Conservation (phyloP, 2,113 vertebrate species). For the Protomyctophum bolini region DNA sequence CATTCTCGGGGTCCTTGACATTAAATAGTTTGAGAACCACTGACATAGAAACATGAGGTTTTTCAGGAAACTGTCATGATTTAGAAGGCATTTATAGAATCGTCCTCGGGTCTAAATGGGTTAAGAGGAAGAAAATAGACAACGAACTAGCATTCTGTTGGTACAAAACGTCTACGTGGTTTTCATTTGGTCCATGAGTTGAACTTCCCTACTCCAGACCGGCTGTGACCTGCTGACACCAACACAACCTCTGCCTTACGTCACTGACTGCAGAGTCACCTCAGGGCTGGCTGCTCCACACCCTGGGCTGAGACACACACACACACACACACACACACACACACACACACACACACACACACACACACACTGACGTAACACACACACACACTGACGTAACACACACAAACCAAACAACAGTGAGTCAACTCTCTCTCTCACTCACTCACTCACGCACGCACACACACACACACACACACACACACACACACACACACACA, state of each 20-base stretch:
- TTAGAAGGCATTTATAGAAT: too few relatives aligned
- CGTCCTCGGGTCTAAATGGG: too few relatives aligned
- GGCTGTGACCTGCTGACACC: conserved; percentile 20
- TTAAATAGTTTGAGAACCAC: too few relatives aligned
- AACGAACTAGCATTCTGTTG: too few relatives aligned
- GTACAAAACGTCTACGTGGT: too few relatives aligned
- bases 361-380: too few relatives aligned
- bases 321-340: neutral
- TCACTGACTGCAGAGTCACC: conserved; percentile 14
- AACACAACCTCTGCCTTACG: neutral
- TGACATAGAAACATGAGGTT: too few relatives aligned
- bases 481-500: neutral
- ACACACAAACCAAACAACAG: neutral
- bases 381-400: neutral
- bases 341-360: neutral
- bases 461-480: neutral
- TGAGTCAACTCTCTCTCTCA: neutral
- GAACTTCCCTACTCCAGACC: conserved; percentile 14
- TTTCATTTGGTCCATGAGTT: neutral
- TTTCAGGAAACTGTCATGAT: too few relatives aligned
- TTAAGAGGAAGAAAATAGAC: too few relatives aligned
- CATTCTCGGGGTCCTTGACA: too few relatives aligned
- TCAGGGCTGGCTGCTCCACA: neutral
- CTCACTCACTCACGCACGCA: neutral
- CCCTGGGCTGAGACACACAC: neutral